Evolutionary conservation across 2,888 invertebrate genomes (phyloP), one percentile per base, ranked within the genome.

Genomic region (Philereme vetulata): DNA sequence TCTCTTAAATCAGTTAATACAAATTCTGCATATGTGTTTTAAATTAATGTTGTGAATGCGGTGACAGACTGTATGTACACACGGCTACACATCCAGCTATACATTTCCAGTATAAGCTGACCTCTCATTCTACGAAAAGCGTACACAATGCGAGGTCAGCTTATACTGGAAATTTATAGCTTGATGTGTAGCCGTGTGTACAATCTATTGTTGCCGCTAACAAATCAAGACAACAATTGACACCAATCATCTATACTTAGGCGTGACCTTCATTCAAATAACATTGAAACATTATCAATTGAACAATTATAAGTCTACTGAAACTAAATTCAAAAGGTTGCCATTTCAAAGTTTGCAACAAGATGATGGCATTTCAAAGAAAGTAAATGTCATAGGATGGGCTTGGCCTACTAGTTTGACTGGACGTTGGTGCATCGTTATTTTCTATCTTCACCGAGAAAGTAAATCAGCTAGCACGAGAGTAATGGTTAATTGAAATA

Each of bases 181-280:
- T n/a, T n/a, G n/a, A n/a, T n/a, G n/a, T n/a, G n/a, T n/a, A n/a
- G n/a, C n/a, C n/a, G n/a, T n/a, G n/a, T n/a, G 21, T 21, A 45
- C 47, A 60, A 50, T 53, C 21, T 21, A 51, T 10, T 35, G 4
- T 47, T 46, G 9, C 21, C 32, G 36, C 1, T 6, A 50, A 40
- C 45, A 56, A 43, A 57, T 47, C 40, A 47, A 54, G 38, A 40
- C 45, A 52, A 55, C 60, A 64, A 64, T 68, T 66, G 62, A 55
- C 57, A 58, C 51, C 58, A 62, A 65, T 62, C 44, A 56, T 35
- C 42, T 42, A 64, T 21, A 53, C 43, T 33, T 40, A 49, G 34
- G 8, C 9, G 42, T 58, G 58, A 45, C 62, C 62, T 62, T 48
- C 49, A 56, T 49, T 7, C 44, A 21, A 1, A 51, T 11, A 49